A percentile compares a stretch with the other conserved stretches of the same genome.
Conservation (phyloP, 2,113 vertebrate species). For the Ciconia stormi region DNA sequence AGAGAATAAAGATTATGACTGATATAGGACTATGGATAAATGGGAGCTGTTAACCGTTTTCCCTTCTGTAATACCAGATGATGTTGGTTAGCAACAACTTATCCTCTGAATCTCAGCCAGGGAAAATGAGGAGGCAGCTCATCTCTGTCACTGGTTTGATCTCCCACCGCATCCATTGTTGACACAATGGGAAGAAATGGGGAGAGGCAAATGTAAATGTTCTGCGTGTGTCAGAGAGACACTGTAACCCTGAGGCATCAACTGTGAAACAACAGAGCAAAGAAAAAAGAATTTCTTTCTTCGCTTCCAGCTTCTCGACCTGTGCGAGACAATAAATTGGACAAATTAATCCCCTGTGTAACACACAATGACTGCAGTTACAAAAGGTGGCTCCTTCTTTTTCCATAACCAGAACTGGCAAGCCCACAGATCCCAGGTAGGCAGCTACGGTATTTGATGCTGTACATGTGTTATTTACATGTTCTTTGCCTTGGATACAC, state of each 20-base stretch:
- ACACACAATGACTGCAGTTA: background rate
- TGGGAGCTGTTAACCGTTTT: slow-evolving; percentile 12
- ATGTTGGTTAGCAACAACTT: slow-evolving; percentile 59
- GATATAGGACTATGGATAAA: background rate
- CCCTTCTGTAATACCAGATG: slow-evolving; percentile 40
- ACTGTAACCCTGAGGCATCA: slow-evolving; percentile 28
- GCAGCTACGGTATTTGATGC: background rate
- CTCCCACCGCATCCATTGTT: slow-evolving; percentile 26
- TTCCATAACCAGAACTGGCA: background rate
- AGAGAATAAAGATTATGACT: background rate
- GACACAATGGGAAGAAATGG: slow-evolving; percentile 40
- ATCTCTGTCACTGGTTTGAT: slow-evolving; percentile 55
- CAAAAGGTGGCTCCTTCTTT: background rate
- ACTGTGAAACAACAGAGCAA: slow-evolving; percentile 15
- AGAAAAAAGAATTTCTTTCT: background rate
- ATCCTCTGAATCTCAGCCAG: slow-evolving; percentile 49
- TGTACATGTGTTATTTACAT: background rate
- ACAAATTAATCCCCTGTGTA: slow-evolving; percentile 4
- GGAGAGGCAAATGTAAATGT: slow-evolving; percentile 39
- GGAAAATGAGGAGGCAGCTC: slow-evolving; percentile 52
- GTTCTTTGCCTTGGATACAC: background rate
- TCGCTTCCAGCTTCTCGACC: background rate
- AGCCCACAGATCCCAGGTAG: background rate
- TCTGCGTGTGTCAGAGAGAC: background rate
- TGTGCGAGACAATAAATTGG: background rate